phyloP scores from a whole-genome alignment of 1,140 invertebrate species.

The Intoshia linei region DNA sequence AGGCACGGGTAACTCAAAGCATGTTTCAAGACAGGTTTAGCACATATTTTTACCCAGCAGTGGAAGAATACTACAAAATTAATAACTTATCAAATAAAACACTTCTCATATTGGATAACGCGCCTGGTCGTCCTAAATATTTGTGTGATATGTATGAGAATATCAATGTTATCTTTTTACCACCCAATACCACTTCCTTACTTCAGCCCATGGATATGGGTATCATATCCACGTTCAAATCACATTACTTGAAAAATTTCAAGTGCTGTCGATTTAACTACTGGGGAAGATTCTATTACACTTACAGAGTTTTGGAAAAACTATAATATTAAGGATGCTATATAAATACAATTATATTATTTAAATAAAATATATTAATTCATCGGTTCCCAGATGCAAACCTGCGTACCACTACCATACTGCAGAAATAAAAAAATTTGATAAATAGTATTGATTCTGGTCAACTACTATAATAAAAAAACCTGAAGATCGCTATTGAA shows the following conservation, averaged over 20 bases:
- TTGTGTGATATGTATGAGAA: constrained; percentile 4
- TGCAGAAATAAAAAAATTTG: no score
- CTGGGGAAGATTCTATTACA: constrained; percentile 1
- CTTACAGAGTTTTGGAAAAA: constrained; percentile 4
- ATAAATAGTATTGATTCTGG: no score
- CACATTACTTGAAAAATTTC: constrained; percentile 5
- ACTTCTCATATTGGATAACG: constrained; percentile 9
- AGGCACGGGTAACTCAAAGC: constrained; percentile 4
- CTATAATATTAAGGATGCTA: constrained; percentile 4
- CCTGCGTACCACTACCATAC: no score
- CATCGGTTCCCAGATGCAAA: no score
- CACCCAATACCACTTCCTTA: constrained; percentile 6
- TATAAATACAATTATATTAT: no score
- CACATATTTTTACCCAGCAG: constrained; percentile 6
- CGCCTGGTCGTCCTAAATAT: constrained; percentile 7
- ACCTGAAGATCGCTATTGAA: no score
- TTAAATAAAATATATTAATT: no score
- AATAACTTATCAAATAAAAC: constrained; percentile 7
- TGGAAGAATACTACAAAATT: constrained; percentile 6
- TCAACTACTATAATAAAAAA: no score
- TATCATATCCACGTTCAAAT: constrained; percentile 8
- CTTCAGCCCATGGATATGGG: constrained; percentile 9
- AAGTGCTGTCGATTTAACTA: background rate
- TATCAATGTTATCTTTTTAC: constrained; percentile 7
- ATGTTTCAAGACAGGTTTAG: constrained; percentile 7